Base-by-base conservation (phyloP, 1,140 invertebrate species). In the Trinorchestia longiramus region DNA sequence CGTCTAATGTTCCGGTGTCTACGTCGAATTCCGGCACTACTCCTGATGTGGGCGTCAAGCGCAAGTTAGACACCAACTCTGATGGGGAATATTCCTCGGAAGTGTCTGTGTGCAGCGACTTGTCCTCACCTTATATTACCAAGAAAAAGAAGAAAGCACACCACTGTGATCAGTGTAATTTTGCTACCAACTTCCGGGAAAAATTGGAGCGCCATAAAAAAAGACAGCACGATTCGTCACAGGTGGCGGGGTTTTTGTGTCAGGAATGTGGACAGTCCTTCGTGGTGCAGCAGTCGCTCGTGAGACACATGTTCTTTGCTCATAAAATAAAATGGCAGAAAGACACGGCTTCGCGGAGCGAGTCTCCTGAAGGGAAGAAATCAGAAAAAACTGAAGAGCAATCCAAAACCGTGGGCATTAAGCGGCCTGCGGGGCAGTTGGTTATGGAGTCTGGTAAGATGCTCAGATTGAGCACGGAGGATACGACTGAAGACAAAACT, bases 261-360 rank as follows among this genome's bases (percentile, higher is more conserved):
- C 45, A 91, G 42, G 96, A 96, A 94, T 97, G 96, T 95, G 96
- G 96, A 17, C 96, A 96, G 43, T 96, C 96, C n/a, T 97, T 97
- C 94, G 96, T 97, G 4, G 96, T 96, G 41, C 96, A 96, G 45
- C 96, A 96, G 15, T 97, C 96, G 11, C 95, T 97, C 77, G 96
- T 96, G 40, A 96, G 96, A 40, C 96, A 97, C 92, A 96, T 97
- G 96, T 97, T 97, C 62, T 97, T 97, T 95, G 96, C 96, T 43
- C 96, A 97, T 88, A 97, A 97, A 45, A 96, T 97, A 8, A 97
- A 97, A 95, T 94, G 92, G 87, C 95, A 96, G 44, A 90, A 53
- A 19, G 43, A 88, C n/a, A 28, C 36, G 36, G 95, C 95, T 96
- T 43, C 95, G 77, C 40, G 96, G 95, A 42, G 95, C 96, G 42